Evolutionary conservation across 2,888 invertebrate species (phyloP), one percentile per base, ranked within the genome.

Genomic region (Meteorus colon): DNA sequence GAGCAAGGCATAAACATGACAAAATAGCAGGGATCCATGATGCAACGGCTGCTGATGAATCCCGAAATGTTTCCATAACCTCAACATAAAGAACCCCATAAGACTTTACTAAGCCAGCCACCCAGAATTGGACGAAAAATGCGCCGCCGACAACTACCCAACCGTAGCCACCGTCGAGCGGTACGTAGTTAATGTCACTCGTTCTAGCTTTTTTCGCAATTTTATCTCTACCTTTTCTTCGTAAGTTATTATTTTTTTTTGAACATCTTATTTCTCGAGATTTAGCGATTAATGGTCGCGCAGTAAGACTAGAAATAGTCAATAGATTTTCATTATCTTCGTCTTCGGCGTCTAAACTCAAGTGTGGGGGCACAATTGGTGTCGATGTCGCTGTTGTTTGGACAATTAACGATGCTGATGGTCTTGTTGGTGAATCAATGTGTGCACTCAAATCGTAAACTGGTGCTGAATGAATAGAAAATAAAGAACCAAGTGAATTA

Each of bases 11-110:
- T 19, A 95, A 90, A 4, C 94, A 95, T 0, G 95, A 95, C 62
- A 95, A 89, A 45, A 95, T 94, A 0, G 95, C 95, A 0, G 95
- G 95, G 82, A 95, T 95, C 95, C 95, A 95, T 0, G 95, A 94
- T 0, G 95, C 95, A 0, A 95, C 93, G 0, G 94, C 92, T 41
- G 94, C 94, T 0, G 95, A 93, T 0, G 94, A 93, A 72, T 94
- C 94, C 0, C 94, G 93, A 87, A 95, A 95, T 0, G 94, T 94
- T 88, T 95, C 95, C 92, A 95, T 93, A 75, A 95, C 94, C 89
- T 95, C 95, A 76, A 95, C 94, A 83, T 95, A 95, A 0, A 96
- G 91, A 24, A 96, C 95, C 0, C 96, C 95, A 85, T 95, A 95
- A 0, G 95, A 95, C 87, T 95, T 95, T 84, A 95, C 94, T 76